Conservation (phyloP, 1,140 invertebrate species). For the Panulirus ornatus region DNA sequence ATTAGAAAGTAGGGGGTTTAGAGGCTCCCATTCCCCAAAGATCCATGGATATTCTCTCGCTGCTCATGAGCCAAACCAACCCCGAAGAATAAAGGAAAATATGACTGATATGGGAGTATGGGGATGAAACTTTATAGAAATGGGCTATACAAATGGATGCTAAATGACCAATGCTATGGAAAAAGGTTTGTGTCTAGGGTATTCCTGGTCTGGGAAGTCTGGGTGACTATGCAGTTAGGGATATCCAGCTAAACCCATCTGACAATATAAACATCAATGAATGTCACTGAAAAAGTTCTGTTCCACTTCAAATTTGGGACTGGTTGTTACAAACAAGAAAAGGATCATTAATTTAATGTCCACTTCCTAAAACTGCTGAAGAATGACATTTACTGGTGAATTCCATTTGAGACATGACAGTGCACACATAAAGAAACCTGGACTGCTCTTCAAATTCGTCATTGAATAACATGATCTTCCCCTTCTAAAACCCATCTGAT, state of each 20-base stretch:
- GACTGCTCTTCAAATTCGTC: neutral
- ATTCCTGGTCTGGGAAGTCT: conserved; percentile 4
- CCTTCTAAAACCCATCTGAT: neutral
- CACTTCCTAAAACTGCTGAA: conserved; percentile 12
- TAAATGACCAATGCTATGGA: too few relatives aligned
- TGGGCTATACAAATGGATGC: conserved; percentile 26
- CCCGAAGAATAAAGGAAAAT: neutral
- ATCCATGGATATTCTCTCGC: too few relatives aligned
- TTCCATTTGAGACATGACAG: neutral
- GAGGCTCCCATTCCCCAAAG: too few relatives aligned
- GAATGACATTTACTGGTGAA: neutral
- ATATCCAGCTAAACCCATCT: conserved; percentile 52
- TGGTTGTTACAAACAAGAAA: conserved; percentile 21
- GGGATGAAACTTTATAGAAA: conserved; percentile 29
- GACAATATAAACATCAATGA: conserved; percentile 46
- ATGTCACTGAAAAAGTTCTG: conserved; percentile 22
- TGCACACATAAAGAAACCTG: neutral
- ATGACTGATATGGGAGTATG: conserved; percentile 18
- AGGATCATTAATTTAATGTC: neutral
- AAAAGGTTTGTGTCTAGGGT: conserved; percentile 13
- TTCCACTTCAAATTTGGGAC: conserved; percentile 32
- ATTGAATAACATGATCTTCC: neutral
- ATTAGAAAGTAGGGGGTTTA: too few relatives aligned
- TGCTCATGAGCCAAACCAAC: too few relatives aligned
- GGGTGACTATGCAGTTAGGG: conserved; percentile 30